phyloP scores from a whole-genome alignment of 2,797 vertebrate species.

The Poecilia gillii region DNA sequence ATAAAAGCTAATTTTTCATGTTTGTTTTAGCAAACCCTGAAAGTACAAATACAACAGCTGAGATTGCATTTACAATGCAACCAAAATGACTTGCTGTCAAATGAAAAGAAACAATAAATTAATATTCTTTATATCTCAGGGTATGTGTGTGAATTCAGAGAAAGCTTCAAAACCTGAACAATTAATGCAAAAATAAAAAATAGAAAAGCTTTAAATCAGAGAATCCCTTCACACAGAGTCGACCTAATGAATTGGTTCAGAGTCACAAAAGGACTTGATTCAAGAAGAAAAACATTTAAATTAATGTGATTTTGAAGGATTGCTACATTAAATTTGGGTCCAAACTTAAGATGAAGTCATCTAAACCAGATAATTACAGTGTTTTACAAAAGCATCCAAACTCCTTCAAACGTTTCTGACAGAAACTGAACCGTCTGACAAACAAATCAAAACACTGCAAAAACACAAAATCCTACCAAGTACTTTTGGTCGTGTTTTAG shows the following conservation, averaged over 20 bases:
- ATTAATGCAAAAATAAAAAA: not conserved
- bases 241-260: not conserved
- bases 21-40: not conserved
- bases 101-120: not conserved
- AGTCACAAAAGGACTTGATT: not conserved
- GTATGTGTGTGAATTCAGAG: not conserved
- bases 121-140: not conserved
- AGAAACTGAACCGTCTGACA: not conserved
- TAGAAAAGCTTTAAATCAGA: not conserved
- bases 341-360: not conserved
- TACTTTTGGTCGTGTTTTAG: not conserved
- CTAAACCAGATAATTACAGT: not conserved
- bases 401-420: not conserved
- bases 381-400: not conserved
- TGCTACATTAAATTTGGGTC: not conserved
- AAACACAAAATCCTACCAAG: no score
- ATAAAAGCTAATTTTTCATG: not conserved
- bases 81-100: not conserved
- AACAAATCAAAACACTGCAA: not conserved
- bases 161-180: not conserved
- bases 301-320: not conserved
- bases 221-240: not conserved
- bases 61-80: not conserved
- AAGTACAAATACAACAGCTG: not conserved
- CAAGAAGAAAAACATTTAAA: not conserved